phyloP scores from a whole-genome alignment of 1,140 invertebrate species.

The Pissodes strobi region DNA sequence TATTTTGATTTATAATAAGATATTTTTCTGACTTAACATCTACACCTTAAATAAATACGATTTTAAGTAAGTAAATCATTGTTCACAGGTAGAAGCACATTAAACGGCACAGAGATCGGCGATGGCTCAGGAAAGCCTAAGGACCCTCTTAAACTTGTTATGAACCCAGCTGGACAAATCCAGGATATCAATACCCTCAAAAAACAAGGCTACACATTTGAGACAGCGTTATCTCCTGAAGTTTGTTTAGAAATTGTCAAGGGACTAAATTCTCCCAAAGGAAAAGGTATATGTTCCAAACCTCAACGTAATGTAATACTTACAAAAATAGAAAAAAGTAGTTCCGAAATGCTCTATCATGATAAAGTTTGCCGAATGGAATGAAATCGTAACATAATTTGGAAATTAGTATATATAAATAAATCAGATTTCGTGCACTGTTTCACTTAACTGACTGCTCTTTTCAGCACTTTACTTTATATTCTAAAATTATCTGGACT shows the following conservation, averaged over 20 bases:
- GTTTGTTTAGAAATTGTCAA: constrained; percentile 75
- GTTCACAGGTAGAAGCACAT: constrained; percentile 39
- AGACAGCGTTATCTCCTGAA: constrained; percentile 69
- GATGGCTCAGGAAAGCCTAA: constrained; percentile 55
- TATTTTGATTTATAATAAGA: too few relatives aligned
- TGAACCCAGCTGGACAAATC: constrained; percentile 78
- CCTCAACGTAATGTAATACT: background rate
- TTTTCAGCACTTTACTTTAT: too few relatives aligned
- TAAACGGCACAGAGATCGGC: constrained; percentile 29
- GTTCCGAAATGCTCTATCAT: too few relatives aligned
- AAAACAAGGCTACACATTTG: constrained; percentile 64
- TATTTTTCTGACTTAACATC: background rate
- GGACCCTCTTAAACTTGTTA: constrained; percentile 73
- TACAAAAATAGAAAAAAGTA: background rate
- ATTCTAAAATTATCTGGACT: too few relatives aligned
- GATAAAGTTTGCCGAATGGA: too few relatives aligned
- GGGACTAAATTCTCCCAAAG: constrained; percentile 75
- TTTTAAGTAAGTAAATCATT: constrained; percentile 4
- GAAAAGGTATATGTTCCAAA: constrained; percentile 65
- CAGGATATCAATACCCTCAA: constrained; percentile 67
- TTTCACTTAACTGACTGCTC: too few relatives aligned
- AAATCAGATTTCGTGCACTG: too few relatives aligned
- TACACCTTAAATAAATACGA: background rate
- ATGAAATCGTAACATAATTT: too few relatives aligned
- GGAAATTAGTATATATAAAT: too few relatives aligned